Conservation (phyloP, 2,888 invertebrate species). For the Apamea crenata region DNA sequence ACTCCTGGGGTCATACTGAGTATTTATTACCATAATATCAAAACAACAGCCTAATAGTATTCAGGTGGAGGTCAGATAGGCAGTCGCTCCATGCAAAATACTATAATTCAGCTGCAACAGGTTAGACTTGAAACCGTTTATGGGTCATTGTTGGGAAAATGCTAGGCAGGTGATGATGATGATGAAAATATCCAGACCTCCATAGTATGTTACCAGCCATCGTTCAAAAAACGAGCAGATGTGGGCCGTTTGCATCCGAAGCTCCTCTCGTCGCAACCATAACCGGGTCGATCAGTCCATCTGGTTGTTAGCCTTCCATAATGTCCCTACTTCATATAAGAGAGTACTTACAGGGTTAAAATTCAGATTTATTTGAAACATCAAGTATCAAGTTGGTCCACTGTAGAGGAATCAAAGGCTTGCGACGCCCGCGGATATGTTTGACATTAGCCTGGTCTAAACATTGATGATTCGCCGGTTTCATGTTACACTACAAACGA, state of each 20-base stretch:
- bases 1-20: not conserved
- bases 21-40: not conserved
- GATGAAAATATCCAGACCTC: not conserved
- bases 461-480: conserved; percentile 85
- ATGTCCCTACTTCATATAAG: not conserved
- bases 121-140: too few relatives aligned
- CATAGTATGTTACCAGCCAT: not conserved
- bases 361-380: not conserved
- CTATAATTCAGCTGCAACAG: too few relatives aligned
- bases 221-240: not conserved
- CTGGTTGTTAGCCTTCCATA: not conserved
- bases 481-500: conserved; percentile 69
- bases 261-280: not conserved
- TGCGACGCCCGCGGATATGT: conserved; percentile 81
- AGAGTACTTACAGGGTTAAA: too few relatives aligned
- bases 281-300: not conserved
- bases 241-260: not conserved
- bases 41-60: not conserved
- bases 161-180: not conserved
- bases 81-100: not conserved
- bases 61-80: not conserved
- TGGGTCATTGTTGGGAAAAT: too few relatives aligned
- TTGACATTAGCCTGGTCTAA: conserved; percentile 86
- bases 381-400: conserved; percentile 59
- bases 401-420: conserved; percentile 70